phyloP scores from a whole-genome alignment of 2,113 vertebrate genomes.

The Desmodus rotundus region DNA sequence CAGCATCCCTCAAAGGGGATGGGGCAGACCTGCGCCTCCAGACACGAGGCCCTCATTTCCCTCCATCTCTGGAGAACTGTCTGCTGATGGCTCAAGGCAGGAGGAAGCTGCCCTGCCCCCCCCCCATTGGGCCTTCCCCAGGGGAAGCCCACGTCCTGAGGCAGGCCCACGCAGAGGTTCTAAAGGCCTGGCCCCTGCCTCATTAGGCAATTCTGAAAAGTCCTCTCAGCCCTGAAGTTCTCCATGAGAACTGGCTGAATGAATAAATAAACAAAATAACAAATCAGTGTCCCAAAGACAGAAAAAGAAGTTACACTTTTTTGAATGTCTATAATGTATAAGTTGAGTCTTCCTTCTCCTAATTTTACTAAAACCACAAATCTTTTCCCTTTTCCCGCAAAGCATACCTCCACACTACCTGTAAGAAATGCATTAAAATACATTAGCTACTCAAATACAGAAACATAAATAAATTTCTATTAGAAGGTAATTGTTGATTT shows the following conservation, averaged over 20 bases:
- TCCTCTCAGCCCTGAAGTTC: not conserved
- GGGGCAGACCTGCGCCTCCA: not conserved
- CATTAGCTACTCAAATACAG: not conserved
- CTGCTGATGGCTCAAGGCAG: not conserved
- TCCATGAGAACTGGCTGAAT: not conserved
- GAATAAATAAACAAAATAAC: not conserved
- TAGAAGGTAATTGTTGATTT: not conserved
- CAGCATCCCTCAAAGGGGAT: too few species aligned
- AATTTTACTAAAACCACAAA: constrained; percentile 24
- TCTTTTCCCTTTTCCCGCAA: not conserved
- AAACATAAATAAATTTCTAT: not conserved
- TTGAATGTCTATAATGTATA: not conserved
- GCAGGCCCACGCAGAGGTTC: not conserved
- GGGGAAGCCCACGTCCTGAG: not conserved
- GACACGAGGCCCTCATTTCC: too few species aligned
- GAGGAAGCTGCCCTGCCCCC: not conserved
- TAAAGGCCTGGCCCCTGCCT: not conserved
- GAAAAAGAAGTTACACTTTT: not conserved
- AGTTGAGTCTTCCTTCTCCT: not conserved
- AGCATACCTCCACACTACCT: not conserved
- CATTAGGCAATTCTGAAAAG: not conserved
- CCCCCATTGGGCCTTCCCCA: rapidly evolving
- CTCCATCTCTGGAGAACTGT: not conserved
- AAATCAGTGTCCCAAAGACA: not conserved
- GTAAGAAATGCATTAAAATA: not conserved